Evolutionary conservation across 2,888 invertebrate genomes (phyloP).

Genomic region (Acrocyrtus sp.): DNA sequence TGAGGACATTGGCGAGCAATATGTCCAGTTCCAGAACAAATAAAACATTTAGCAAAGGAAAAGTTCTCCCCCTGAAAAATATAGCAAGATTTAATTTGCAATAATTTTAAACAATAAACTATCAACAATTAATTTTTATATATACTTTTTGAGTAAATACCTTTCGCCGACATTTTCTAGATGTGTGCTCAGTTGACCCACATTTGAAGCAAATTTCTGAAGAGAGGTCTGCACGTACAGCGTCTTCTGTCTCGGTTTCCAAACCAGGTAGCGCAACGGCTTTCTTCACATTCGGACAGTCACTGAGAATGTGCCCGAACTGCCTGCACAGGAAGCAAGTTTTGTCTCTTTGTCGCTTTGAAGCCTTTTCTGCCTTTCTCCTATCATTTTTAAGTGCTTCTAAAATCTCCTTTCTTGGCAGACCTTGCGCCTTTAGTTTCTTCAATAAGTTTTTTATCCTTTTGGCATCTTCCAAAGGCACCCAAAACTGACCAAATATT

Average conservation of each 20-base stretch:
- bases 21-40: conserved; percentile 88
- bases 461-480: conserved; percentile 77
- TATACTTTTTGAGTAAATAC: conserved; percentile 46
- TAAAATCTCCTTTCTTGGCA: conserved; percentile 76
- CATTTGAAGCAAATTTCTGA: conserved; percentile 82
- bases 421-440: conserved; percentile 73
- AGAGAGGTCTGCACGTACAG: too few species aligned
- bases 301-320: conserved; percentile 82
- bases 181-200: conserved; percentile 87
- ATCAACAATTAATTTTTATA: too few species aligned
- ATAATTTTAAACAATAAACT: background rate
- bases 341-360: conserved; percentile 75
- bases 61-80: conserved; percentile 71
- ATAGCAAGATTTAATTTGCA: conserved; percentile 8
- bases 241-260: background rate
- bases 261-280: conserved; percentile 8
- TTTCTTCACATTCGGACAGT: conserved; percentile 74
- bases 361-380: conserved; percentile 77
- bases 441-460: conserved; percentile 73
- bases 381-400: conserved; percentile 76
- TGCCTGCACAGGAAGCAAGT: conserved; percentile 70
- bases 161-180: conserved; percentile 66
- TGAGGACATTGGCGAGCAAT: conserved; percentile 88
- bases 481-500: conserved; percentile 77
- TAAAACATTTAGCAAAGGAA: conserved; percentile 87